These are phyloP conservation scores for Epinotia ramella DNA, from an alignment of 2,888 invertebrate genomes.

Conservation along the genomic window DNA sequence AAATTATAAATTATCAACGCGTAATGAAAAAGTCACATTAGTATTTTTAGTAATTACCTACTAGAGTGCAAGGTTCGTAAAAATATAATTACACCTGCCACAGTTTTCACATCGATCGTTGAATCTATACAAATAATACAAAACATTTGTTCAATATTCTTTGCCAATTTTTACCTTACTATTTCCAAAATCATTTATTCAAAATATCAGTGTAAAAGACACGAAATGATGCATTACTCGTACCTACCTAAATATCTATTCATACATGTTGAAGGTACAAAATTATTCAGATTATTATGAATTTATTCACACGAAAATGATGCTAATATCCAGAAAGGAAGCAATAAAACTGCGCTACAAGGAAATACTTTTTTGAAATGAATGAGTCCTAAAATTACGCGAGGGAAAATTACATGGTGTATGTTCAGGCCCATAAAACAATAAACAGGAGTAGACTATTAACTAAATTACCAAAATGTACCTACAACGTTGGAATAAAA, in stretches of 20 bases:
- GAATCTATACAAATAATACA: no score
- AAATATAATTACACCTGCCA: no score
- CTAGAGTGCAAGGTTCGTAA: no score
- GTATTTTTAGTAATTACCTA: no score
- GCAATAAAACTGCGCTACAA: slow-evolving; percentile 52
- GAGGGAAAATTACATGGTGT: slow-evolving; percentile 53
- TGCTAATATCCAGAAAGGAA: slow-evolving; percentile 49
- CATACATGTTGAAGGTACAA: slow-evolving; percentile 13
- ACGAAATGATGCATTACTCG: neutral
- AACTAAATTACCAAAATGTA: slow-evolving; percentile 57
- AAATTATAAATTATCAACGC: no score
- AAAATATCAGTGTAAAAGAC: neutral
- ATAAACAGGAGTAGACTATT: slow-evolving; percentile 55
- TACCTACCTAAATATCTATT: neutral
- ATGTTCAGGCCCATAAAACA: slow-evolving; percentile 56
- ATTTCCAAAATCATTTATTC: no score
- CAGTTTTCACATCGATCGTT: no score
- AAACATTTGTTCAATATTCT: no score
- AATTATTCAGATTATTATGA: slow-evolving; percentile 48
- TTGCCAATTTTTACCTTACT: no score
- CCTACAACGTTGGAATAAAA: slow-evolving; percentile 47
- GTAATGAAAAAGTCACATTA: no score
- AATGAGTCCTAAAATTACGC: slow-evolving; percentile 52
- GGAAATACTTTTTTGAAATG: slow-evolving; percentile 52
- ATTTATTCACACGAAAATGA: slow-evolving; percentile 50